Base-by-base conservation (phyloP, 2,113 vertebrate genomes). In the Raja brachyura region DNA sequence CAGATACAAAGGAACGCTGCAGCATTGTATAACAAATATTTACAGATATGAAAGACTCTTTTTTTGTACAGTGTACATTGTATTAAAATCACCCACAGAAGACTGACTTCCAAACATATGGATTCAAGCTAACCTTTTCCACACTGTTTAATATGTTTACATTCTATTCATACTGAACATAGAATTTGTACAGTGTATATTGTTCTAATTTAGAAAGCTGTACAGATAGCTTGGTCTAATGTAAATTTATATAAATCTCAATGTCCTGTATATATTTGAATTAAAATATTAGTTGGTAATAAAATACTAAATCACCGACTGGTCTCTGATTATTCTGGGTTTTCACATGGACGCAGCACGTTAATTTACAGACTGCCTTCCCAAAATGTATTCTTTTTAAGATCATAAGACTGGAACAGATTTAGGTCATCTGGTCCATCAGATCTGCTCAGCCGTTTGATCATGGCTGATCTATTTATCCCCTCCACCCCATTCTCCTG, bases 251-350 rank as follows among this genome's bases (percentile, higher is more conserved):
- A 70, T 90, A 48, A 48, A 22, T 90, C n/a, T 31, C 66, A 66
- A 66, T 90, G n/a, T 66, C 14, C 66, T 92, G 90, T 92, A 92
- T 90, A 90, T 92, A 88, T 92, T 70, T 92, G 39, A 92, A 74
- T 73, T 92, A 92, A 92, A 88, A 31, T 63, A 63, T 54, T 74
- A 73, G 90, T 70, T 92, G 68, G 73, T 33, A 92, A 73, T 92
- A 92, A 92, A 92, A 73, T 9, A 25, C 33, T 88, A 88, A 63
- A 88, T 33, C 13, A 31, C 28, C 5, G 59, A 14, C 25, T 25
- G 48, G 2, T 7, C 0, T 63, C 11, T 13, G 18, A 31, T 63
- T 66, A 88, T 63, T 88, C 8, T 28, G 4, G 18, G 9, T 6
- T 25, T n/a, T 22, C 28, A 73, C 3, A 73, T 20, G 22, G 18